phyloP scores from a whole-genome alignment of 1,140 invertebrate genomes.

The Papilio aristodemus region DNA sequence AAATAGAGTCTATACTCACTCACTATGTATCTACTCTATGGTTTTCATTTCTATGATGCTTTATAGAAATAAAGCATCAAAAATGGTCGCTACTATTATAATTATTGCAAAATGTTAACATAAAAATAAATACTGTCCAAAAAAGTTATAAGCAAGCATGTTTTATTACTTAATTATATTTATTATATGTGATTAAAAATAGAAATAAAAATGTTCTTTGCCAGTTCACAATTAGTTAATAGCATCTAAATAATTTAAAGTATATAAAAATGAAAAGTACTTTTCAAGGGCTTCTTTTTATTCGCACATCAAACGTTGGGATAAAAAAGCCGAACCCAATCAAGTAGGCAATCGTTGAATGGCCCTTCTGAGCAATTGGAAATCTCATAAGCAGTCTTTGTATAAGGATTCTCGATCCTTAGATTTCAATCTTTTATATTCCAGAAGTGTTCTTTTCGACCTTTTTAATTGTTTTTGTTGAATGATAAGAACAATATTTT shows the following conservation, averaged over 20 bases:
- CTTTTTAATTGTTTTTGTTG: background rate
- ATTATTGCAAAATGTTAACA: too few species aligned
- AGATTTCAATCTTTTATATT: slow-evolving; percentile 22
- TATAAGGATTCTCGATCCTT: background rate
- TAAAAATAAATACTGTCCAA: too few species aligned
- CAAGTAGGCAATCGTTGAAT: slow-evolving; percentile 24
- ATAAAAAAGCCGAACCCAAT: slow-evolving; percentile 17
- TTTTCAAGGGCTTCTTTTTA: slow-evolving; percentile 6
- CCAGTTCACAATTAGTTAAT: background rate
- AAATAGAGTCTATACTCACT: too few species aligned
- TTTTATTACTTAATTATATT: too few species aligned
- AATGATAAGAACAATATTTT: background rate
- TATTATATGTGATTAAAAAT: background rate
- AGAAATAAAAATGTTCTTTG: background rate
- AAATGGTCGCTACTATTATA: too few species aligned
- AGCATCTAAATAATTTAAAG: background rate
- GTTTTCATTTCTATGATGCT: too few species aligned
- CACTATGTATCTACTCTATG: too few species aligned
- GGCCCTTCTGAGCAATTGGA: slow-evolving; percentile 22
- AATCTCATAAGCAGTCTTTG: slow-evolving; percentile 29
- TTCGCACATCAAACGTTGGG: slow-evolving; percentile 21
- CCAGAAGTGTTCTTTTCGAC: slow-evolving; percentile 1
- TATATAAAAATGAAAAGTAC: background rate
- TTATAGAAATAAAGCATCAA: too few species aligned
- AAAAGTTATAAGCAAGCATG: too few species aligned